These are phyloP conservation scores for Pristiophorus japonicus DNA, from an alignment of 2,113 vertebrate genomes.

Conservation along the genomic window DNA sequence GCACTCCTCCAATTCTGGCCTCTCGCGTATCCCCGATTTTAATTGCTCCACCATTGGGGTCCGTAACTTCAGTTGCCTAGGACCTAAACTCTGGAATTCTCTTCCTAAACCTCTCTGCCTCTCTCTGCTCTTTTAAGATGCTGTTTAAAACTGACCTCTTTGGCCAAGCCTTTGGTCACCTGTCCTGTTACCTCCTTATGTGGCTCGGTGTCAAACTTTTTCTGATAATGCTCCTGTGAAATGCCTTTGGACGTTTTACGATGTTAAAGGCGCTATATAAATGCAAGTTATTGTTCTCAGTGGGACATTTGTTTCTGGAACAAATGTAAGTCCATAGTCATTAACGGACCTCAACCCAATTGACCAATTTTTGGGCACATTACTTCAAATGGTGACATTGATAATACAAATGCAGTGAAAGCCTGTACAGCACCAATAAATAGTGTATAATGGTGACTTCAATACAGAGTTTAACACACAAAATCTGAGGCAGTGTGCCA, in stretches of 20 bases:
- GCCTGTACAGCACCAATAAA: background rate
- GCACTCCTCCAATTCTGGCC: background rate
- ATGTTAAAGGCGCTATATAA: background rate
- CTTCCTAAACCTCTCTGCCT: background rate
- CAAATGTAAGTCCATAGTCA: background rate
- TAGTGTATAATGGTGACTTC: background rate
- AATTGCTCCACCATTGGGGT: background rate
- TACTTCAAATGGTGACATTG: too few species aligned
- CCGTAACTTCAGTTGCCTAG: background rate
- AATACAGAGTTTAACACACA: background rate
- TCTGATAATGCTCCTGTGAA: background rate
- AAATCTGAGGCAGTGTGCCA: background rate
- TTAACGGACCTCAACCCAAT: background rate
- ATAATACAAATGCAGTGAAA: too few species aligned
- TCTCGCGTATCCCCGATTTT: background rate
- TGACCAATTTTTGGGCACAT: background rate
- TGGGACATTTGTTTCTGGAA: background rate
- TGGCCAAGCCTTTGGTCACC: background rate
- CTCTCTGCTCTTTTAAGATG: too few species aligned
- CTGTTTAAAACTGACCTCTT: too few species aligned
- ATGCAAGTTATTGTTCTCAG: background rate
- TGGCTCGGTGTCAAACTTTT: background rate
- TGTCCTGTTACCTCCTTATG: background rate
- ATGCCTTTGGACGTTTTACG: background rate
- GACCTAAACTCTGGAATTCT: too few species aligned